phyloP scores from a whole-genome alignment of 2,888 invertebrate species.

The Rhorus exstirpatorius region DNA sequence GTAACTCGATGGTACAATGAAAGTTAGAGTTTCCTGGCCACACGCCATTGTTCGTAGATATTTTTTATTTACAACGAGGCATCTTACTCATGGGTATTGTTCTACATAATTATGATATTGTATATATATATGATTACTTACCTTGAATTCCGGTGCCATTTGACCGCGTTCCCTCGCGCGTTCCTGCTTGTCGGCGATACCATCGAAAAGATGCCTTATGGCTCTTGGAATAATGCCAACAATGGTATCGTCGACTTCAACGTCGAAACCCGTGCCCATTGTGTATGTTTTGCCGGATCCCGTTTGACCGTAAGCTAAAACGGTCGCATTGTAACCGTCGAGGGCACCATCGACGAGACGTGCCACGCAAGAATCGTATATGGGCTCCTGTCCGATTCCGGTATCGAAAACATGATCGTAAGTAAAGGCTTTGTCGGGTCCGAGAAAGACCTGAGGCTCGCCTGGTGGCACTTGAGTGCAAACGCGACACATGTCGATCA shows the following conservation, averaged over 20 bases:
- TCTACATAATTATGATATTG: too few species aligned
- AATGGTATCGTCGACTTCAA: slow-evolving; percentile 84
- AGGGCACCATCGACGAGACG: slow-evolving; percentile 96
- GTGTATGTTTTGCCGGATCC: slow-evolving; percentile 99
- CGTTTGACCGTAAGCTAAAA: slow-evolving; percentile 94
- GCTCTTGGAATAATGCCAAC: slow-evolving; percentile 98
- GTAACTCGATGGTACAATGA: too few species aligned
- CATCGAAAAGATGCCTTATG: slow-evolving; percentile 95
- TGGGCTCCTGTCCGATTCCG: slow-evolving; percentile 90
- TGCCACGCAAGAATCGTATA: slow-evolving; percentile 95
- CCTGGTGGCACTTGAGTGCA: slow-evolving; percentile 96
- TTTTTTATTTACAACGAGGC: too few species aligned
- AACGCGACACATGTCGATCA: slow-evolving; percentile 97
- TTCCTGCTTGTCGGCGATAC: slow-evolving; percentile 89
- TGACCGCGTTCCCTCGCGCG: slow-evolving; percentile 89
- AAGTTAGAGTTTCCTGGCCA: too few species aligned
- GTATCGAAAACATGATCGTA: slow-evolving; percentile 98
- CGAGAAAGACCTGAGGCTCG: slow-evolving; percentile 96
- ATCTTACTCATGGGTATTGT: too few species aligned
- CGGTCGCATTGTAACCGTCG: slow-evolving; percentile 99
- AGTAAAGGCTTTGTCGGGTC: slow-evolving; percentile 97
- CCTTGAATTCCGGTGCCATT: slow-evolving; percentile 91
- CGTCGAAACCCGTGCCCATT: slow-evolving; percentile 99
- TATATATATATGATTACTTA: too few species aligned
- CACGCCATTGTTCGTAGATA: too few species aligned